phyloP scores from a whole-genome alignment of 1,140 invertebrate genomes.

The Tribolium castaneum region DNA sequence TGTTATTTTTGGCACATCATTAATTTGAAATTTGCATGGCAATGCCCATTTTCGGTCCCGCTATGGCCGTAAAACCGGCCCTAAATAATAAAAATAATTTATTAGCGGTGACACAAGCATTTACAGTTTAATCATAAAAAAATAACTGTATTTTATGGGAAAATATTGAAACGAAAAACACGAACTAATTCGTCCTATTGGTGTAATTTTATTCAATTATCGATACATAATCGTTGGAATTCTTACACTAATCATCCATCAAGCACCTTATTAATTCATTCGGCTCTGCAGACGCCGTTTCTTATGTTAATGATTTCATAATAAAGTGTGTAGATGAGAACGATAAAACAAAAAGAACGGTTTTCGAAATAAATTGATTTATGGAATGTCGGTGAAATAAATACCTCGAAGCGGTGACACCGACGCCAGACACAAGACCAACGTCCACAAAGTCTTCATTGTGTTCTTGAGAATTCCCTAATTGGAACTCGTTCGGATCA shows the following conservation, averaged over 20 bases:
- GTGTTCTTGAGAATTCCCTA: slow-evolving; percentile 6
- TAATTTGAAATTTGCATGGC: background rate
- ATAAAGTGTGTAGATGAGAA: background rate
- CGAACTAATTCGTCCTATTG: background rate
- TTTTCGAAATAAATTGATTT: background rate
- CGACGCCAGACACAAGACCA: slow-evolving; percentile 9
- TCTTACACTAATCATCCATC: slow-evolving; percentile 6
- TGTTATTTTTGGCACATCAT: background rate
- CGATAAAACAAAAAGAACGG: background rate
- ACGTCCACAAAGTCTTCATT: slow-evolving; percentile 8
- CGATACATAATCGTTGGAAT: background rate
- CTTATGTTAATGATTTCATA: slow-evolving; percentile 1
- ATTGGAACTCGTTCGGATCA: background rate
- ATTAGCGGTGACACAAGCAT: background rate
- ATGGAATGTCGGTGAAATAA: background rate
- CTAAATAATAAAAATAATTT: background rate
- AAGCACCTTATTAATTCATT: background rate
- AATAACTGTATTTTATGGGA: background rate
- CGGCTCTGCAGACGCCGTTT: background rate
- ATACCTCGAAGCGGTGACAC: slow-evolving; percentile 8
- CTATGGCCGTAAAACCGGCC: background rate
- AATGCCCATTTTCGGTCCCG: background rate
- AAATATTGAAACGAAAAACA: background rate
- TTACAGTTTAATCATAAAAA: background rate
- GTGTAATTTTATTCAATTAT: too few relatives aligned